Base-by-base conservation (phyloP, 2,888 invertebrate species). In the Bugulina stolonifera region DNA sequence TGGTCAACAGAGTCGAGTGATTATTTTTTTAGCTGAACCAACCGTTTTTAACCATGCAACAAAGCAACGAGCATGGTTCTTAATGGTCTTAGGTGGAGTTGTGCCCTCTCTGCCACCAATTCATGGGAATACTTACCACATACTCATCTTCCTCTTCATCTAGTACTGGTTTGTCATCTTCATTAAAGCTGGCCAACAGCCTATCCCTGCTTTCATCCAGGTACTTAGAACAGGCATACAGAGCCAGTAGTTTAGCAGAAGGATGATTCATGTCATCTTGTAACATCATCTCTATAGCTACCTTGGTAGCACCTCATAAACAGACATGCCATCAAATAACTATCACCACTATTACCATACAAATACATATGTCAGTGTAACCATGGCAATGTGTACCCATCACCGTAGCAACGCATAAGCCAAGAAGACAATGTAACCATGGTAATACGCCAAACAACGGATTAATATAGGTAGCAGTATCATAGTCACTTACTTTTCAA, bases 281-380 rank as follows among this genome's bases (percentile, higher is more conserved):
- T 14, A 70, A 23, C 70, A 70, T 70, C 27, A 43, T 54, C 54
- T 70, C 70, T 23, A 54, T 54, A 29, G 70, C 35, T 23, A 70
- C 29, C 32, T 64, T 64, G n/a, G 10, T 32, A n/a, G 64, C 64
- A 64, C 32, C 64, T 64, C n/a, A n/a, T n/a, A n/a, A n/a, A n/a
- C n/a, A n/a, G n/a, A n/a, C n/a, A n/a, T n/a, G n/a, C n/a, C 43
- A 43, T 18, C 10, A 43, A 43, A 18, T 5, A 43, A 43, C 18
- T 43, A 18, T 43, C 43, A 43, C 43, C 18, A 18, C 43, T 43
- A 43, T 43, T 43, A 43, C 18, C 43, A 43, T 10, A 43, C 18
- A 43, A 43, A 43, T 43, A 43, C 5, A 43, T 18, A 43, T 43
- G 18, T 43, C 43, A n/a, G n/a, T n/a, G n/a, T n/a, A n/a, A n/a